Conservation (phyloP, 2,888 invertebrate species). For the Philhelius pedissequus region DNA sequence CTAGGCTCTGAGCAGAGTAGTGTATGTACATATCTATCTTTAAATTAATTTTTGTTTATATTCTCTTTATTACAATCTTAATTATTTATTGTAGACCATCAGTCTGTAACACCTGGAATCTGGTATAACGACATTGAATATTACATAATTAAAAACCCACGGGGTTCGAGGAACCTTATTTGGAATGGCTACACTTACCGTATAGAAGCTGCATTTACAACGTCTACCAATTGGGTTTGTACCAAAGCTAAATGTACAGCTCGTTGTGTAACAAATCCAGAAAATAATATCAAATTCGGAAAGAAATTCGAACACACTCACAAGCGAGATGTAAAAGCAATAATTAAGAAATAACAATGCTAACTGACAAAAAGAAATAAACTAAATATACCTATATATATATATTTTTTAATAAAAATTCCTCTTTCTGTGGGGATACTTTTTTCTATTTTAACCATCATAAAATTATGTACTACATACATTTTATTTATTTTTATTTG, state of each 20-base stretch:
- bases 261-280: constrained; percentile 69
- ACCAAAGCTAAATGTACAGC: constrained; percentile 67
- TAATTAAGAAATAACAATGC: neutral
- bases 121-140: constrained; percentile 69
- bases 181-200: constrained; percentile 70
- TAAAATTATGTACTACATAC: neutral
- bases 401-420: neutral
- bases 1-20: too few species aligned
- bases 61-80: neutral
- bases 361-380: constrained; percentile 9
- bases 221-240: constrained; percentile 71
- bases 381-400: neutral
- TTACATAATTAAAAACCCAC: constrained; percentile 65
- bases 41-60: too few species aligned
- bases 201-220: constrained; percentile 70
- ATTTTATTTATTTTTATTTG: neutral
- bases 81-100: constrained; percentile 32
- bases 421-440: neutral
- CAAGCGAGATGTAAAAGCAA: neutral
- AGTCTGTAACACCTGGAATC: constrained; percentile 60
- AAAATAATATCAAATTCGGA: constrained; percentile 70
- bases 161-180: constrained; percentile 68
- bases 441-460: neutral
- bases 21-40: too few species aligned
- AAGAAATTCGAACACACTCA: constrained; percentile 71